Percentiles rank a stretch among this genome's conserved stretches.
Evolutionary conservation across 2,888 invertebrate genomes (phyloP).

Genomic region (Omphaloscelis lunosa): DNA sequence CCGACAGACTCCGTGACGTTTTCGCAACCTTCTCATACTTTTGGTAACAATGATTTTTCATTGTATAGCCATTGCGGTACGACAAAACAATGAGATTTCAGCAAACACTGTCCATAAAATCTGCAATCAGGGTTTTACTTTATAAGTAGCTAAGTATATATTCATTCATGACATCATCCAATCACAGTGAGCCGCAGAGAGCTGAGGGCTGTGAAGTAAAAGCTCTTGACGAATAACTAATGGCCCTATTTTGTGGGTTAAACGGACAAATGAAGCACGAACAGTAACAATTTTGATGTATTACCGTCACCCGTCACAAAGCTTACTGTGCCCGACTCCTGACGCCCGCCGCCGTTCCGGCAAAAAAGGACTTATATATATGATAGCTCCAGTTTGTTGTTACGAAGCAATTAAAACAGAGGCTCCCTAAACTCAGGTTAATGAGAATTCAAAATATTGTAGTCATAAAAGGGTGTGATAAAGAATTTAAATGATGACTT

Average conservation of each 20-base stretch:
- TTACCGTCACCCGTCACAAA: background rate
- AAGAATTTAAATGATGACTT: background rate
- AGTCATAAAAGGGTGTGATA: constrained; percentile 2
- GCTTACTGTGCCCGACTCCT: background rate
- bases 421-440: background rate
- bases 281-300: constrained; percentile 32
- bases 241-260: constrained; percentile 10
- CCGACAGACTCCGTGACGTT: background rate
- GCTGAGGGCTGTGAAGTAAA: background rate
- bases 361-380: background rate
- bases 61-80: background rate
- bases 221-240: constrained; percentile 19
- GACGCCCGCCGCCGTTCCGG: background rate
- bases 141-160: background rate
- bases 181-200: background rate
- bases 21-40: background rate
- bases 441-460: constrained; percentile 25
- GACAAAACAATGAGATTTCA: background rate
- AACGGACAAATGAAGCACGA: constrained; percentile 27
- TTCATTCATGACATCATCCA: background rate
- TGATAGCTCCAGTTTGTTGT: constrained; percentile 10
- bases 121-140: background rate
- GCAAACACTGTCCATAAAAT: background rate
- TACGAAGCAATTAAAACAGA: constrained; percentile 26
- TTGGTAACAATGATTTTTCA: background rate